Evolutionary conservation across 1,140 invertebrate genomes (phyloP).

Genomic region (Dysdera silvatica): DNA sequence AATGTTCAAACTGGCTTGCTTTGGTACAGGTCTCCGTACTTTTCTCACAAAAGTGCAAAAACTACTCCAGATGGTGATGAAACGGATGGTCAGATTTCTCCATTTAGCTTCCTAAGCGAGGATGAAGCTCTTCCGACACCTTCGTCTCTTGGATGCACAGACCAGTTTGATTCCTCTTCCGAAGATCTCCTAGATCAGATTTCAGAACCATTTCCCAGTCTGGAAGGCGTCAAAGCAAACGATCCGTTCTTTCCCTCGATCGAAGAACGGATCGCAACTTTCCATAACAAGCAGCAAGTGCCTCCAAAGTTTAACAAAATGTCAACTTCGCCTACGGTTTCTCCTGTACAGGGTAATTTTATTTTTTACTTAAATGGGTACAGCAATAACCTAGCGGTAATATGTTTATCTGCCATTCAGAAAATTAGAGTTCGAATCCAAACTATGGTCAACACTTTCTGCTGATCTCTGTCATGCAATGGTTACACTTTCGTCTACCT

Average conservation of each 20-base stretch:
- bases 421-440: too few relatives aligned
- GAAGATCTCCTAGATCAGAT: slow-evolving; percentile 6
- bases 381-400: too few relatives aligned
- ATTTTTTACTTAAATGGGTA: too few relatives aligned
- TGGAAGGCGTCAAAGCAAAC: neutral
- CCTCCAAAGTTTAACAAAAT: slow-evolving; percentile 26
- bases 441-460: too few relatives aligned
- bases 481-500: too few relatives aligned
- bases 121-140: slow-evolving; percentile 19
- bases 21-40: slow-evolving; percentile 18
- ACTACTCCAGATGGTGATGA: slow-evolving; percentile 18
- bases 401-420: too few relatives aligned
- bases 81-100: slow-evolving; percentile 20
- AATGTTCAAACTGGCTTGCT: neutral
- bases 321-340: slow-evolving; percentile 24
- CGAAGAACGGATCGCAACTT: slow-evolving; percentile 16
- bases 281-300: slow-evolving; percentile 20
- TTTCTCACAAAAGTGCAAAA: slow-evolving; percentile 14
- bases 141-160: slow-evolving; percentile 9
- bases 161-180: slow-evolving; percentile 4
- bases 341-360: slow-evolving; percentile 25
- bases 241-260: slow-evolving; percentile 17
- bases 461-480: too few relatives aligned
- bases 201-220: slow-evolving; percentile 8
- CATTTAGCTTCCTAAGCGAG: slow-evolving; percentile 26